A percentile compares a stretch with the other conserved stretches of the same genome.
phyloP scores from a whole-genome alignment of 2,888 invertebrate species.

The Eilema depressum region DNA sequence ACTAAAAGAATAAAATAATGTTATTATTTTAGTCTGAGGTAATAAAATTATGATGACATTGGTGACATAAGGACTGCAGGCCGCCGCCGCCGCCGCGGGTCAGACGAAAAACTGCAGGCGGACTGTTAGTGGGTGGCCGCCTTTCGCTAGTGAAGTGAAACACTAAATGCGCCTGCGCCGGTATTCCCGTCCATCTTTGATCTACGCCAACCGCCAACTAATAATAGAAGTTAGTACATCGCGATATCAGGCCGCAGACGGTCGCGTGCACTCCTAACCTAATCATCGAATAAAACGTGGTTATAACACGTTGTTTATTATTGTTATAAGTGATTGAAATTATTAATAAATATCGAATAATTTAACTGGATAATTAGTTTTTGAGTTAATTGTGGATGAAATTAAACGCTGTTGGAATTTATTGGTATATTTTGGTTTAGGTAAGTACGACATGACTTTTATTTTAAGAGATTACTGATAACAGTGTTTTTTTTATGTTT shows the following conservation, averaged over 20 bases:
- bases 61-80: no score
- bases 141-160: no score
- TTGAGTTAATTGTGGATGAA: neutral
- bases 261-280: neutral
- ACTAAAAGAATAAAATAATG: no score
- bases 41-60: no score
- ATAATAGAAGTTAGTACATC: constrained; percentile 4
- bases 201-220: neutral
- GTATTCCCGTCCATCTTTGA: constrained; percentile 6
- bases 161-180: constrained; percentile 42
- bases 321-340: neutral
- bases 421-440: neutral
- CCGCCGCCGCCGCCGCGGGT: no score
- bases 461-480: neutral
- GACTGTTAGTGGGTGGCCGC: no score
- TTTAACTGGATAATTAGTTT: neutral
- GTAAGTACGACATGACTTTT: neutral
- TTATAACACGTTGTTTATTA: neutral
- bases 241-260: neutral
- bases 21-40: no score
- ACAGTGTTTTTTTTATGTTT: neutral
- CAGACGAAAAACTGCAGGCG: no score
- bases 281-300: neutral
- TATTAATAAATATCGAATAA: neutral
- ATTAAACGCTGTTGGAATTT: neutral